Percentiles rank a stretch among this genome's conserved stretches.
These are phyloP conservation scores for Metellina segmentata DNA, from an alignment of 2,888 invertebrate species.

Conservation along the genomic window DNA sequence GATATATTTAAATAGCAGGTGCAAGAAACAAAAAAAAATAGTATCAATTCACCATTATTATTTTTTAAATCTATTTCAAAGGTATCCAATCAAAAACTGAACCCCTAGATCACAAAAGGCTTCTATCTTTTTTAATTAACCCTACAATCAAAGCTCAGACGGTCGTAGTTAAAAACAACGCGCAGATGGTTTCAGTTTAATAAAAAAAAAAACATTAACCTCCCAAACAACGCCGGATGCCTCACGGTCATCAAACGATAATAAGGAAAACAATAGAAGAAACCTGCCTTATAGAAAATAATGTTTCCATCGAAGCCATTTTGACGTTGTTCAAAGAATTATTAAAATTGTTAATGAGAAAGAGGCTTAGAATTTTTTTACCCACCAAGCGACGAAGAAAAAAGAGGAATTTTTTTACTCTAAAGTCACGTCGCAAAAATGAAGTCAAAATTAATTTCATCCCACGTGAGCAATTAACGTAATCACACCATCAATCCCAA, in stretches of 20 bases:
- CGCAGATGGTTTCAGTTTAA: neutral
- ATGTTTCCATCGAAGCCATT: conserved; percentile 28
- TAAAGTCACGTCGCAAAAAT: conserved; percentile 55
- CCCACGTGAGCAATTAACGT: conserved; percentile 62
- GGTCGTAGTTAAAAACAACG: neutral
- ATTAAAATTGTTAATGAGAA: conserved; percentile 58
- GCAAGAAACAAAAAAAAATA: too few relatives aligned
- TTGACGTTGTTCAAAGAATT: conserved; percentile 38
- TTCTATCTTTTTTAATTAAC: neutral
- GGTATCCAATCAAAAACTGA: too few relatives aligned
- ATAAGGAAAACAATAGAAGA: conserved; percentile 14
- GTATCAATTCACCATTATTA: too few relatives aligned
- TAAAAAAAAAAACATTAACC: neutral
- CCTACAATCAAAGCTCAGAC: neutral
- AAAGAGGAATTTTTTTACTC: neutral
- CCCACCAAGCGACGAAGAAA: neutral
- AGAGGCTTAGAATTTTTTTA: conserved; percentile 8
- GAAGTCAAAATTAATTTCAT: conserved; percentile 67
- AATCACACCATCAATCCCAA: conserved; percentile 49
- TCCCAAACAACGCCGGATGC: neutral
- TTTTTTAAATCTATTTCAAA: too few relatives aligned
- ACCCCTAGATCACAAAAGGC: too few relatives aligned
- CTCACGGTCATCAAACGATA: conserved; percentile 22
- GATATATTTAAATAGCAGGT: too few relatives aligned
- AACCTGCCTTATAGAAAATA: conserved; percentile 30